phyloP scores from a whole-genome alignment of 2,797 vertebrate genomes.

The Pygocentrus nattereri region DNA sequence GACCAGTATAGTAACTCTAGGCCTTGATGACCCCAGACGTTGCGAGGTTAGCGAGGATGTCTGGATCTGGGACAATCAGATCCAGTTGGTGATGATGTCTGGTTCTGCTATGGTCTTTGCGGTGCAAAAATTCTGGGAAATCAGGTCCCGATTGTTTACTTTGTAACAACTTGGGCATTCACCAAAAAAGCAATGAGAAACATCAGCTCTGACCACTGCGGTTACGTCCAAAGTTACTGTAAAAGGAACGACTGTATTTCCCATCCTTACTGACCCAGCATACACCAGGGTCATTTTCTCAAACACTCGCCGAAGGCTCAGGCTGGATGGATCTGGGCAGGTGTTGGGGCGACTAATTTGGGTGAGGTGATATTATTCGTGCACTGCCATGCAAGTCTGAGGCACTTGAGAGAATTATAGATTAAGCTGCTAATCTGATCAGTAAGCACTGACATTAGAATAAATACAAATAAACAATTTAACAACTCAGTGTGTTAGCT shows the following conservation, averaged over 20 bases:
- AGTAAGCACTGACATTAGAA: too few relatives aligned
- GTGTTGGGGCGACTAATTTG: background rate
- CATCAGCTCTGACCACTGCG: background rate
- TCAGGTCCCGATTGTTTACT: conserved; percentile 4
- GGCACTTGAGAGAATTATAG: too few relatives aligned
- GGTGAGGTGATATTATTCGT: too few relatives aligned
- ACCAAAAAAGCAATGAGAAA: conserved; percentile 13
- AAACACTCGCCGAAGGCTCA: background rate
- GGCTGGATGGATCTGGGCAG: background rate
- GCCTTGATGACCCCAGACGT: background rate
- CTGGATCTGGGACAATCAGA: background rate
- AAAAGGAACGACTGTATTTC: conserved; percentile 19
- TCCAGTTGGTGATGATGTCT: background rate
- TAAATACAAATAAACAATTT: too few relatives aligned
- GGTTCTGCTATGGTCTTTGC: background rate
- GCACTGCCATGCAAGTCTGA: too few relatives aligned
- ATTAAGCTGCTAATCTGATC: too few relatives aligned
- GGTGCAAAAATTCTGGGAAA: conserved; percentile 16
- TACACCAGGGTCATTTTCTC: background rate
- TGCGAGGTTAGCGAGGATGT: background rate
- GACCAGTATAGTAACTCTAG: background rate
- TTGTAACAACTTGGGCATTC: conserved; percentile 21
- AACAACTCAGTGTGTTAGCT: too few relatives aligned
- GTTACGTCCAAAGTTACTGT: conserved; percentile 25
- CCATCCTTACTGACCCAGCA: background rate